Evolutionary conservation across 2,888 invertebrate species (phyloP), one percentile per base, ranked within the genome.

Genomic region (Eupithecia pulchellata): DNA sequence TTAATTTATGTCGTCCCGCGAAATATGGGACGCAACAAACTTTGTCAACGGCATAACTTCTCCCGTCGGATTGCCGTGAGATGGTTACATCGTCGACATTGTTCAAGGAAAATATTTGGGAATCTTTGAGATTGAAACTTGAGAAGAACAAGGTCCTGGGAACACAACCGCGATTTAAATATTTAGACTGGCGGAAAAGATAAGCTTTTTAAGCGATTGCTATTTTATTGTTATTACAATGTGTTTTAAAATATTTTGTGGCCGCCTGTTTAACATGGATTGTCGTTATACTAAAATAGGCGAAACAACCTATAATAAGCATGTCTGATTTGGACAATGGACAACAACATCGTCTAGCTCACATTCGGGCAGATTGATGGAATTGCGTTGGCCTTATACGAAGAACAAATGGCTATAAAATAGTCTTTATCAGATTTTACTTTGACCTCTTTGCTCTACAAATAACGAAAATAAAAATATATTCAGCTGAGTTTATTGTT

Each of bases 341-440:
- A 84, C 81, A 88, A 84, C 83, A 74, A 79, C 77, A 75, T 77
- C 78, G 82, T 82, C 83, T 85, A 84, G 82, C 79, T 86, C 84
- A 88, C 86, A 85, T 86, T 86, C 80, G 78, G 83, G 81, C 84
- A 86, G 88, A 88, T 87, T 89, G 89, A 90, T 88, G 87, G 84
- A 86, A 87, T 86, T 84, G 81, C 84, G 82, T 79, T 75, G 73
- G 82, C 84, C 85, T 84, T 86, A 86, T 87, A 85, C 84, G 84
- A 85, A 84, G 76, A 85, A 86, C 83, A 86, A 89, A 86, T 82
- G 86, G 84, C 86, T 87, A 87, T 89, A 89, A 88, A 89, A 88
- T 84, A 85, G 82, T 74, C 82, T 83, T 88, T 87, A 90, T 90
- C 89, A 82, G 89, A 89, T 89, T 85, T 81, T 72, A 77, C 77